Conservation (phyloP, 1,140 invertebrate species). For the Diorhabda sublineata region DNA sequence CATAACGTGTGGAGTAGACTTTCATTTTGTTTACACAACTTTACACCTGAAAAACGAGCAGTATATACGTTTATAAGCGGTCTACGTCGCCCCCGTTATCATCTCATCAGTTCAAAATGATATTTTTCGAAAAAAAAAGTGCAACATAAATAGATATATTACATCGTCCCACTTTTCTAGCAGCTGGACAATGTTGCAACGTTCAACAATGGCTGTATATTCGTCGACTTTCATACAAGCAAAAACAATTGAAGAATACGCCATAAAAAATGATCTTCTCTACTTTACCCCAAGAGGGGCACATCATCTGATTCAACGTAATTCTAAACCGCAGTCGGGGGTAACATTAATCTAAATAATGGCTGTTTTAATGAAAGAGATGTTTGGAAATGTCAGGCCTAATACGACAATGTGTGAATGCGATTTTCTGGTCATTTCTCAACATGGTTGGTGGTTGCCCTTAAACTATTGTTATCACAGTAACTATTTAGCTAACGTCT, state of each 20-base stretch:
- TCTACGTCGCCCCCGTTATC: too few relatives aligned
- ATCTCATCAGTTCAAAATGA: too few relatives aligned
- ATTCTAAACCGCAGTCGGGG: conserved; percentile 46
- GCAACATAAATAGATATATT: too few relatives aligned
- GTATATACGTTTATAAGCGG: too few relatives aligned
- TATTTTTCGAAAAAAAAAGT: too few relatives aligned
- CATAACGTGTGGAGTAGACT: too few relatives aligned
- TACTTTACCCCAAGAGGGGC: not conserved
- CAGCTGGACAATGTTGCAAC: not conserved
- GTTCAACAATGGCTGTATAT: not conserved
- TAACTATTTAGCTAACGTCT: conserved; percentile 12
- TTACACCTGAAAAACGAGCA: too few relatives aligned
- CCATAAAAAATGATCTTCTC: conserved; percentile 1
- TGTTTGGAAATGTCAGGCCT: conserved; percentile 47
- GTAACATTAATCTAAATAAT: conserved; percentile 47
- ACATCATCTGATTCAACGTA: conserved; percentile 35
- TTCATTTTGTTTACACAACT: too few relatives aligned
- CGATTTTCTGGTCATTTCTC: conserved; percentile 44
- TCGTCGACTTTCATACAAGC: not conserved
- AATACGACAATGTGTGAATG: conserved; percentile 47
- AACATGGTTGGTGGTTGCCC: conserved; percentile 32
- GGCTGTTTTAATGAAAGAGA: conserved; percentile 44
- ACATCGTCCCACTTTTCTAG: not conserved
- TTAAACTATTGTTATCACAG: conserved; percentile 7
- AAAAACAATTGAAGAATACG: not conserved